A percentile compares a stretch with the other conserved stretches of the same genome.
These are phyloP conservation scores for Notodonta dromedarius DNA, from an alignment of 2,888 invertebrate genomes.

Conservation along the genomic window DNA sequence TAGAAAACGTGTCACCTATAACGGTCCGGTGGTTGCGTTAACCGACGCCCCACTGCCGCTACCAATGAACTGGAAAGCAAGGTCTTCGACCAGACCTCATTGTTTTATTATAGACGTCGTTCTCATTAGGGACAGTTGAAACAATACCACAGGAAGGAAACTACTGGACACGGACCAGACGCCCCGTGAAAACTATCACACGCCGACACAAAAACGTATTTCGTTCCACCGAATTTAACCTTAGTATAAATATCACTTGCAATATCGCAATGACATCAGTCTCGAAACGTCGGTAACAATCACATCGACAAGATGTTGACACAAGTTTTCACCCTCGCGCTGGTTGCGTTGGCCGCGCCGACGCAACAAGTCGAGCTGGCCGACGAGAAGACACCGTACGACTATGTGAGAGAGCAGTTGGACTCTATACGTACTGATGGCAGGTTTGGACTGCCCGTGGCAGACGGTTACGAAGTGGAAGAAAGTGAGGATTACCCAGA, in stretches of 20 bases:
- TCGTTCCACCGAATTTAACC: conserved; percentile 77
- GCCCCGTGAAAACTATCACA: conserved; percentile 74
- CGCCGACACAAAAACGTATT: conserved; percentile 55
- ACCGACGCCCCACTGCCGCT: conserved; percentile 68
- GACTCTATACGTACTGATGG: conserved; percentile 63
- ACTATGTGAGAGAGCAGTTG: conserved; percentile 73
- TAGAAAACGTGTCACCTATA: conserved; percentile 72
- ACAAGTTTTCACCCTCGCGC: conserved; percentile 55
- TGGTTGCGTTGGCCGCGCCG: conserved; percentile 56
- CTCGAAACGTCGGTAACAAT: conserved; percentile 60
- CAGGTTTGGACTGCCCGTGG: conserved; percentile 66
- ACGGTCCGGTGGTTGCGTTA: conserved; percentile 68
- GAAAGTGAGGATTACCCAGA: conserved; percentile 85
- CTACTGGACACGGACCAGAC: conserved; percentile 65
- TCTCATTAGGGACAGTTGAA: conserved; percentile 77
- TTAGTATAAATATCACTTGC: conserved; percentile 79
- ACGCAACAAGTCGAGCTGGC: conserved; percentile 63
- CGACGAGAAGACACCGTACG: conserved; percentile 74
- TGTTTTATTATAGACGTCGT: conserved; percentile 75
- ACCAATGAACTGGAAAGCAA: conserved; percentile 82
- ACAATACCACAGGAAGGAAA: conserved; percentile 83
- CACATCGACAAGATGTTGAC: conserved; percentile 63
- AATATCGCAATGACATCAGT: conserved; percentile 76
- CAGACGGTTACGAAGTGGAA: conserved; percentile 83
- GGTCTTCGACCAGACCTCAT: conserved; percentile 75